Conservation (phyloP, 2,797 vertebrate genomes). For the Alauda arvensis region DNA sequence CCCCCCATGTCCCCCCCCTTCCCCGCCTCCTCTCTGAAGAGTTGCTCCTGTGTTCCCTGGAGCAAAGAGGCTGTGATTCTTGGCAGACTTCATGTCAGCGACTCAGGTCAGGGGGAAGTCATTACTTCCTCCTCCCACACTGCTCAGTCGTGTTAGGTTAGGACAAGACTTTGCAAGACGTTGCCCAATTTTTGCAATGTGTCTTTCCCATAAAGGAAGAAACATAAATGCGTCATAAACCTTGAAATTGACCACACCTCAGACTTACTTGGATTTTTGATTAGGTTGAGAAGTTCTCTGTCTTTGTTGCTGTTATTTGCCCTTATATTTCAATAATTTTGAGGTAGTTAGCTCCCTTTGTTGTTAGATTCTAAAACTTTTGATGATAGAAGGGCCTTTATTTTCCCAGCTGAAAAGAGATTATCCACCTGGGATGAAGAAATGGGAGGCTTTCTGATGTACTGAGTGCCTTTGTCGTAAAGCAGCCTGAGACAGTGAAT, state of each 20-base stretch:
- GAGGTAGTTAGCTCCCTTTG: not conserved
- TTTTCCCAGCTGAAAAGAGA: not conserved
- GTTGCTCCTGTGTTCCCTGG: constrained; percentile 46
- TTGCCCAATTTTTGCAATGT: constrained; percentile 42
- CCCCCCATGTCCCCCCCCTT: not conserved
- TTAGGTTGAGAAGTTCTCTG: not conserved
- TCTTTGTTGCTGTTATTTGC: not conserved
- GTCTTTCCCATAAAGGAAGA: constrained; percentile 47
- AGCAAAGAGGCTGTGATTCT: constrained; percentile 58
- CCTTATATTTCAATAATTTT: not conserved
- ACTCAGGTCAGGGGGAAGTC: constrained; percentile 62
- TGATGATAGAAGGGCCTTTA: not conserved
- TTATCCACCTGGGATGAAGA: not conserved
- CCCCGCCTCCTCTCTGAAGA: constrained; percentile 1
- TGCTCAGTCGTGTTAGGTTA: constrained; percentile 52
- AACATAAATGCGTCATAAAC: constrained; percentile 18
- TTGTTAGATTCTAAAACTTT: not conserved
- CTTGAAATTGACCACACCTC: not conserved
- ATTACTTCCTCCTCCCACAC: constrained; percentile 62
- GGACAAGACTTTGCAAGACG: constrained; percentile 20
- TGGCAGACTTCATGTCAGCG: constrained; percentile 55
- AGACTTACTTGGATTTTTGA: not conserved
- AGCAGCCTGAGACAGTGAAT: not conserved
- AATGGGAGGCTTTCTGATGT: not conserved
- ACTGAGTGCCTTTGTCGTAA: not conserved